phyloP scores from a whole-genome alignment of 2,797 vertebrate genomes.

The Lagocephalus sceleratus region DNA sequence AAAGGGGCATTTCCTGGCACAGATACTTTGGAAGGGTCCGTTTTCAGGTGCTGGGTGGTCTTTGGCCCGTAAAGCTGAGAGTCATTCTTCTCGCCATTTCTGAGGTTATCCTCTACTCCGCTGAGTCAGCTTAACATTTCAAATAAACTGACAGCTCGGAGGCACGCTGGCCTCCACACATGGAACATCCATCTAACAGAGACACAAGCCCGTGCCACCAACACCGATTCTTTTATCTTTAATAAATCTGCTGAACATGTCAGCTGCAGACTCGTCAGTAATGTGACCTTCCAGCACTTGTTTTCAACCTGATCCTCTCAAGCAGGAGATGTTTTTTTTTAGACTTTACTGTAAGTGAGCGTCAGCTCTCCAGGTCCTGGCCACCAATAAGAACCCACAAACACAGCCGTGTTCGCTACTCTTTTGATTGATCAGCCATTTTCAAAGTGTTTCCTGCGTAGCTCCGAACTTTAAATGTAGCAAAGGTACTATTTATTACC shows the following conservation, averaged over 20 bases:
- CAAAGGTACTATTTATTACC: too few relatives aligned
- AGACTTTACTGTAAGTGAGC: not conserved
- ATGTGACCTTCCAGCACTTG: conserved; percentile 7
- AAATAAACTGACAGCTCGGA: conserved; percentile 57
- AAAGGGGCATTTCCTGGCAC: conserved; percentile 72
- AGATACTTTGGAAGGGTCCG: conserved; percentile 42
- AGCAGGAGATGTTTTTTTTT: too few relatives aligned
- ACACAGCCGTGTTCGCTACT: too few relatives aligned
- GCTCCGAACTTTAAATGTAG: too few relatives aligned
- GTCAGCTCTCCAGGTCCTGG: not conserved
- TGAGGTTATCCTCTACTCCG: conserved; percentile 46
- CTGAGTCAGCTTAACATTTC: conserved; percentile 46
- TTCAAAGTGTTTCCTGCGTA: too few relatives aligned
- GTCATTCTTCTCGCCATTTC: conserved; percentile 55
- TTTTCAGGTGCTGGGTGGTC: conserved; percentile 71
- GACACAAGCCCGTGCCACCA: conserved; percentile 57
- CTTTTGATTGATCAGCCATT: too few relatives aligned
- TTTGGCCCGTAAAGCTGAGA: conserved; percentile 56
- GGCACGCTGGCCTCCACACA: conserved; percentile 23
- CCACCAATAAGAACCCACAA: not conserved
- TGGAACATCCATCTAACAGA: too few relatives aligned
- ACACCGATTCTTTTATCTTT: conserved; percentile 33
- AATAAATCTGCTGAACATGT: conserved; percentile 28
- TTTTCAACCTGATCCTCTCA: too few relatives aligned
- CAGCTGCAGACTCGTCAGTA: conserved; percentile 31